These are phyloP conservation scores for Artemia franciscana DNA, from an alignment of 1,140 invertebrate genomes.

Conservation along the genomic window DNA sequence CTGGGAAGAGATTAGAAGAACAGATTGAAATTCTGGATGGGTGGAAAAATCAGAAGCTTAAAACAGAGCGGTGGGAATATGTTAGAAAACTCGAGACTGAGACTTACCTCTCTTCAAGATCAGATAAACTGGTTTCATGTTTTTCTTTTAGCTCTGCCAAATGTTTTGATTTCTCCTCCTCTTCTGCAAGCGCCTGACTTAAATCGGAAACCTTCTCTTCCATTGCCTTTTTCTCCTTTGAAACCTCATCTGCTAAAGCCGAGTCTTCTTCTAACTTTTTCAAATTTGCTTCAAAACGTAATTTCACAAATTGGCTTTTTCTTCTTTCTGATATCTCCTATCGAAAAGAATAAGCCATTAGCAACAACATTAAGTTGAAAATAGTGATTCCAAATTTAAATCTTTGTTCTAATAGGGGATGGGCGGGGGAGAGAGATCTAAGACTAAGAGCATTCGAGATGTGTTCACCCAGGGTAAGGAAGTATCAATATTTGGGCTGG, in stretches of 20 bases:
- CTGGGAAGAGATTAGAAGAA: no score
- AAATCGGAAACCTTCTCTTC: constrained; percentile 80
- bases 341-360: not conserved
- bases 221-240: constrained; percentile 78
- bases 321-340: constrained; percentile 77
- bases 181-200: constrained; percentile 72
- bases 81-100: no score
- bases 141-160: constrained; percentile 79
- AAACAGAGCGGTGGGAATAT: no score
- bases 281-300: constrained; percentile 74
- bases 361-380: no score
- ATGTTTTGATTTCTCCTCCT: constrained; percentile 95
- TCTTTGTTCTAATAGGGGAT: no score
- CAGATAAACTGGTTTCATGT: constrained; percentile 82
- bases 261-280: constrained; percentile 91
- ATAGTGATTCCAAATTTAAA: no score
- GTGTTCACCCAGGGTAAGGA: no score
- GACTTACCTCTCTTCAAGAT: constrained; percentile 58
- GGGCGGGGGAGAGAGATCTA: no score
- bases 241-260: constrained; percentile 44
- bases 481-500: no score
- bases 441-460: no score
- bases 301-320: constrained; percentile 89
- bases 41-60: no score
- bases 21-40: no score